Base-by-base conservation (phyloP, 2,888 invertebrate species). In the Aricia artaxerxes region DNA sequence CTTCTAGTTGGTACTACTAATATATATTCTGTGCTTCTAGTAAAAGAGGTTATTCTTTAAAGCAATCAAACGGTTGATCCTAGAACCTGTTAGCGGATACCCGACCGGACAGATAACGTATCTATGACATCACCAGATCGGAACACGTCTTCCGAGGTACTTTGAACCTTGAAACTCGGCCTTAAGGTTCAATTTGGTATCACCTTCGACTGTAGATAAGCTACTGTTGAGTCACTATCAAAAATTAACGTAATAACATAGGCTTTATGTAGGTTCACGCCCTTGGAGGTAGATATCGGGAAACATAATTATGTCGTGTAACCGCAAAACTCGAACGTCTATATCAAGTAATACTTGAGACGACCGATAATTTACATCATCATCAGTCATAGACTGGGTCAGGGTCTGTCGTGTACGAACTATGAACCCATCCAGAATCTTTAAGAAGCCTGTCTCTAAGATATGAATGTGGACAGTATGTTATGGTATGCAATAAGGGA, bases 231-330 rank as follows among this genome's bases (percentile, higher is more conserved):
- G 69, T 69, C 69, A 69, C 35, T 69, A 69, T 69, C 13, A 69
- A 69, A 69, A 69, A 69, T 69, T 38, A 64, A 69, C 69, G 69
- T 69, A 69, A 69, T 69, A 69, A 69, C 69, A 69, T 69, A 69
- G 69, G 69, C 69, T 38, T 69, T 69, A 69, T 13, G 69, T 69
- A 69, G 69, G 69, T 69, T 69, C 69, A 69, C 69, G 35, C 69
- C 69, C 69, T 69, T 69, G 69, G 35, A 69, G 69, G 69, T 35
- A 38, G 69, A 69, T 69, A 69, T 69, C 69, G 35, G 69, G 11
- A 69, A 69, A 69, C 69, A 35, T 35, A 69, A 35, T 69, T 35
- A 69, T 35, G 69, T 35, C 13, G 35, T 24, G 64, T 69, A 4
- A 69, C 69, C 69, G 13, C 69, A 13, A 69, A 35, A 38, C 31